Conservation (phyloP, 2,888 invertebrate species). For the Rhingia rostrata region DNA sequence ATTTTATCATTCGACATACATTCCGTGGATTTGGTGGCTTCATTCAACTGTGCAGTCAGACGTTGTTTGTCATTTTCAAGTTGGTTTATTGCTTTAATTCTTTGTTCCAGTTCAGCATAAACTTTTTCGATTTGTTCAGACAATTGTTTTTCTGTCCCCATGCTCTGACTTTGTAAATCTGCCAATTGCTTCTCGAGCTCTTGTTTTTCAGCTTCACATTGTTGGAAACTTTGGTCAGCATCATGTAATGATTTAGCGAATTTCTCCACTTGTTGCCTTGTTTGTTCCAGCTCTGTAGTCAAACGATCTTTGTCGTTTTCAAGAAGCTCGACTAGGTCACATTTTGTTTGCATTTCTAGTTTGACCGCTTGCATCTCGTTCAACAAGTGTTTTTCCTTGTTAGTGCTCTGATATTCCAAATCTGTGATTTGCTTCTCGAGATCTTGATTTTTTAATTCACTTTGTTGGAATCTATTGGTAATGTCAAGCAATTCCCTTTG, state of each 20-base stretch:
- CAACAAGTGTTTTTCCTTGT: background rate
- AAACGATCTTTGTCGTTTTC: constrained; percentile 5
- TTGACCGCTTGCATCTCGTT: background rate
- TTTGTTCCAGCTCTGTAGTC: constrained; percentile 8
- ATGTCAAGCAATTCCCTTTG: too few species aligned
- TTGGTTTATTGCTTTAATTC: background rate
- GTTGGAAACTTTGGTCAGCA: background rate
- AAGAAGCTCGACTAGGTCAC: background rate
- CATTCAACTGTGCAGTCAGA: background rate
- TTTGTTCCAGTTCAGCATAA: background rate
- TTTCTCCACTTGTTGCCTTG: background rate
- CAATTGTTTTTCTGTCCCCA: background rate
- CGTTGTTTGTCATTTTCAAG: background rate
- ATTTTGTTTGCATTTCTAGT: background rate
- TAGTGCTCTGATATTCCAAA: background rate
- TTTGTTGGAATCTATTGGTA: too few species aligned
- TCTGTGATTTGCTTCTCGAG: background rate
- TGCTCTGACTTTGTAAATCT: background rate
- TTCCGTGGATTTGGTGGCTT: background rate
- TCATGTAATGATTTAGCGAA: background rate
- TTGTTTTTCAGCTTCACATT: background rate
- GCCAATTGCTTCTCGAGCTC: background rate
- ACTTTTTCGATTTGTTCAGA: background rate
- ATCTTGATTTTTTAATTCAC: too few species aligned
- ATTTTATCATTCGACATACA: background rate